These are phyloP conservation scores for Phalangium opilio DNA, from an alignment of 2,888 invertebrate genomes.

Conservation along the genomic window DNA sequence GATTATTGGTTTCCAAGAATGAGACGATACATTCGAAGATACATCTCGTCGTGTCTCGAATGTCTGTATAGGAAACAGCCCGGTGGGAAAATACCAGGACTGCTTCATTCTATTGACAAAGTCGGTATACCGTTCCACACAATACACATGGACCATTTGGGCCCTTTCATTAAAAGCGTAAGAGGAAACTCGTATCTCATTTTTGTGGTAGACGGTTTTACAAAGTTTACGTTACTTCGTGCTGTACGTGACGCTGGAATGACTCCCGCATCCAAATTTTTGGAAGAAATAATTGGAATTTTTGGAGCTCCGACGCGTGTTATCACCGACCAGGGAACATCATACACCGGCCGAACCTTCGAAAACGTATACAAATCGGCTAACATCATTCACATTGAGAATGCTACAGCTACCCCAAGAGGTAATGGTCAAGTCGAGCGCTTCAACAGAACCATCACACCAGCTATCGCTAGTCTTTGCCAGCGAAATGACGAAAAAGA, in stretches of 20 bases:
- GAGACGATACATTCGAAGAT: background rate
- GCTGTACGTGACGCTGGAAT: background rate
- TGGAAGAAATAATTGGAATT: too few species aligned
- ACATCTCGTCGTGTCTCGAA: background rate
- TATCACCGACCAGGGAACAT: constrained; percentile 1
- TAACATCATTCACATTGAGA: background rate
- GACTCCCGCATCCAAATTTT: background rate
- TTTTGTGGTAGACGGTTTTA: background rate
- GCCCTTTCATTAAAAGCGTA: background rate
- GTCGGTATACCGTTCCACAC: background rate
- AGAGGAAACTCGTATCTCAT: constrained; percentile 1
- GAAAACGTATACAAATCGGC: background rate
- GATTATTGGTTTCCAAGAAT: constrained; percentile 2
- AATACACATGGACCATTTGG: constrained; percentile 1
- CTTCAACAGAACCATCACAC: background rate
- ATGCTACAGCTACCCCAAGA: background rate
- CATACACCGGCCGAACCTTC: background rate
- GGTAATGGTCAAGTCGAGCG: constrained; percentile 2
- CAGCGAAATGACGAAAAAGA: background rate
- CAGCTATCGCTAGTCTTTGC: background rate
- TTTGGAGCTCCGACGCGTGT: too few species aligned
- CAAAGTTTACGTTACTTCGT: background rate
- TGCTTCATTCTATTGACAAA: background rate
- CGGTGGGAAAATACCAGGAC: background rate
- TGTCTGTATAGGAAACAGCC: too few species aligned